Conservation (phyloP, 2,113 vertebrate species). For the Dolichallabes microphthalmus region DNA sequence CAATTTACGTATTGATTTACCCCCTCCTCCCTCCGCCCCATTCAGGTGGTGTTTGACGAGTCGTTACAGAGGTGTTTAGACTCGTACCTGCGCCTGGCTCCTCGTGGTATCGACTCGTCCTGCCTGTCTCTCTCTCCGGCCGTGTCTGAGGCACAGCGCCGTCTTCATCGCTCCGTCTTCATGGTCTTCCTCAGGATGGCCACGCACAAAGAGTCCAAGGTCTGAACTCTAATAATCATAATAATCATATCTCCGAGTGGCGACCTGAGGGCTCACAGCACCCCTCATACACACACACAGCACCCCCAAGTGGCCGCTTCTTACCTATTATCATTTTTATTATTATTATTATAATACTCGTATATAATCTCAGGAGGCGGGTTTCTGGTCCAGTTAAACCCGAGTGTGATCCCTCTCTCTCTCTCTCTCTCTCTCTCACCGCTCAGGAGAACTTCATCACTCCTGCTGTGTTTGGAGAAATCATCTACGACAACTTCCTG, state of each 20-base stretch:
- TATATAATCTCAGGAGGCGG: background rate
- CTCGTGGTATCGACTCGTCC: constrained; percentile 78
- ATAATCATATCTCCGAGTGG: background rate
- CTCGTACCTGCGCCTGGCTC: constrained; percentile 83
- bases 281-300: background rate
- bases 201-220: constrained; percentile 97
- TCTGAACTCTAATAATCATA: constrained; percentile 48
- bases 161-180: constrained; percentile 82
- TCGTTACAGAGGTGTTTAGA: constrained; percentile 90
- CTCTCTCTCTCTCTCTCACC: background rate
- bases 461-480: constrained; percentile 88
- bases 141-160: constrained; percentile 76
- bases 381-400: background rate
- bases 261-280: background rate
- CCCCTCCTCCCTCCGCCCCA: too few relatives aligned
- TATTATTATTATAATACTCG: background rate
- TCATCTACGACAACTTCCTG: constrained; percentile 94
- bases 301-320: background rate
- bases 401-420: background rate
- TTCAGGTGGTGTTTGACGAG: constrained; percentile 95
- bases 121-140: constrained; percentile 65
- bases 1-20: too few relatives aligned
- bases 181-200: constrained; percentile 94
- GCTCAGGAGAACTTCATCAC: constrained; percentile 89
- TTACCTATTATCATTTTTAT: background rate